Conservation (phyloP, 2,797 vertebrate species). For the Crax fasciolata region DNA sequence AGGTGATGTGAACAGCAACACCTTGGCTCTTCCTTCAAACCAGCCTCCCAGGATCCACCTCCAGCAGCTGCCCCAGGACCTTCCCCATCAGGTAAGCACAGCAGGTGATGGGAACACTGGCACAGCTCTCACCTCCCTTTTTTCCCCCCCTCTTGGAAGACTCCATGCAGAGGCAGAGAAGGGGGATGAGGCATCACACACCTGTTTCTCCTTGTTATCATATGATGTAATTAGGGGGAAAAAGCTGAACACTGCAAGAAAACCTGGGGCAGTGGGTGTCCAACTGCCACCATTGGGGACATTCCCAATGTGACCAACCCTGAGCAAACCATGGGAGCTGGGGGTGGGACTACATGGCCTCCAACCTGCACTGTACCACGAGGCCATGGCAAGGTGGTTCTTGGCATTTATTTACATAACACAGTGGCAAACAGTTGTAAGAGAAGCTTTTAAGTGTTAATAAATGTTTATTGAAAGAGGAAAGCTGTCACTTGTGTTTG, state of each 20-base stretch:
- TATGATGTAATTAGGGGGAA: accelerated
- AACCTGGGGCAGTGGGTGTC: neutral
- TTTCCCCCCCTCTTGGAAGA: neutral
- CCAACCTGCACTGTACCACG: neutral
- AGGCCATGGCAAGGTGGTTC: neutral
- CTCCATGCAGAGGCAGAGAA: neutral
- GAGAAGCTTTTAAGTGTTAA: neutral
- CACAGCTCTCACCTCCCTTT: neutral
- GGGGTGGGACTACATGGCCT: accelerated
- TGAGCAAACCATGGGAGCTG: neutral
- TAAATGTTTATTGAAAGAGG: neutral
- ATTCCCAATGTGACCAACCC: neutral
- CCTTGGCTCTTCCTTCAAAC: neutral
- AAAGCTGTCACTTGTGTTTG: neutral
- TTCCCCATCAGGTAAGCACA: neutral
- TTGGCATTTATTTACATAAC: neutral
- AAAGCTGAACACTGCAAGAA: neutral
- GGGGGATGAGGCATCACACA: neutral
- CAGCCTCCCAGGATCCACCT: neutral
- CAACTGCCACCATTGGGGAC: neutral
- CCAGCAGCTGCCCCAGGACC: neutral
- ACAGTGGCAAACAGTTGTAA: neutral
- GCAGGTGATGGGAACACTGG: neutral
- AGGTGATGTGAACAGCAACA: neutral
- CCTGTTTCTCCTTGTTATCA: no score